A percentile compares a stretch with the other conserved stretches of the same genome.
These are phyloP conservation scores for Styela clava DNA, from an alignment of 23 tunicate species.

Conservation along the genomic window DNA sequence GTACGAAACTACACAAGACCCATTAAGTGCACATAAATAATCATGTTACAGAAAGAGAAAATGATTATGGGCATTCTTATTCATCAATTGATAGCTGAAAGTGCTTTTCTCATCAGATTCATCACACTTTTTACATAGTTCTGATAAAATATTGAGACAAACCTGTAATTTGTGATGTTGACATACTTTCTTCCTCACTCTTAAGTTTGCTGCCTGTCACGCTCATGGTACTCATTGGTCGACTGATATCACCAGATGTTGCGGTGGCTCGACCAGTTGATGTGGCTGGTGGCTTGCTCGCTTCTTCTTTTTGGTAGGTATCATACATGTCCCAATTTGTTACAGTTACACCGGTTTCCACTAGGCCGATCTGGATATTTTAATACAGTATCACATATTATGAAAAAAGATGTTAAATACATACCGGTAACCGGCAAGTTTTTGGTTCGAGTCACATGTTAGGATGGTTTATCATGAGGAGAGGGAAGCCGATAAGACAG, in stretches of 20 bases:
- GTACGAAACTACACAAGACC: too few relatives aligned
- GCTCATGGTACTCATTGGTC: constrained; percentile 35
- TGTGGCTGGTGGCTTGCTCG: constrained; percentile 2
- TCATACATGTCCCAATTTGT: constrained; percentile 94
- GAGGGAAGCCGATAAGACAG: too few relatives aligned
- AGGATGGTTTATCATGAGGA: too few relatives aligned
- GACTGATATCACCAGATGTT: constrained; percentile 25
- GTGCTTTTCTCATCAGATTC: too few relatives aligned
- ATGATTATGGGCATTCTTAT: too few relatives aligned
- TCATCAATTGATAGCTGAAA: too few relatives aligned
- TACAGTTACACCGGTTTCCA: constrained; percentile 59
- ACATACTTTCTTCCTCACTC: constrained; percentile 40
- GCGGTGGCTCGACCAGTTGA: not conserved
- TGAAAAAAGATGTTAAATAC: not conserved
- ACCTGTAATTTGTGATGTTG: constrained; percentile 54
- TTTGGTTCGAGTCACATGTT: too few relatives aligned
- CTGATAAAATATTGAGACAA: too few relatives aligned
- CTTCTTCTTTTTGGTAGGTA: constrained; percentile 35
- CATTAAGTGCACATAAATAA: too few relatives aligned
- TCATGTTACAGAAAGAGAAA: too few relatives aligned
- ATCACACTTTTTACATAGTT: too few relatives aligned
- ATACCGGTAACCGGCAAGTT: too few relatives aligned
- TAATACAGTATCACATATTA: not conserved
- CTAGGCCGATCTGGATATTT: constrained; percentile 46
- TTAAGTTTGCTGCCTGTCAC: constrained; percentile 21